A percentile compares a stretch with the other conserved stretches of the same genome.
Conservation (phyloP, 2,888 invertebrate genomes). For the Monochamus alternatus region DNA sequence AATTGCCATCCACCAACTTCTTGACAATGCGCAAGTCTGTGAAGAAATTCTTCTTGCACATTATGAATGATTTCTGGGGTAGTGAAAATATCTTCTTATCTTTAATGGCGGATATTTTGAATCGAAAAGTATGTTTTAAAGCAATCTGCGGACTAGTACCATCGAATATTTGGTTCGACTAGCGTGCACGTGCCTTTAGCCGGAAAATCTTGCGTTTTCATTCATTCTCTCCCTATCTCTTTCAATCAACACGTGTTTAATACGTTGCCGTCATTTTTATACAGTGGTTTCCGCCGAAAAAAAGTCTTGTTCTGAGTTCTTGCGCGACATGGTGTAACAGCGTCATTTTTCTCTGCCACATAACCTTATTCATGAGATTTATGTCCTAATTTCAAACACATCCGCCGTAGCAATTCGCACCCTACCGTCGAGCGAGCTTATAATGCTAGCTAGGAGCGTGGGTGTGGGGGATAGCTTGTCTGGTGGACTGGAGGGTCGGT, state of each 20-base stretch:
- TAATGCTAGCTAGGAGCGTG: conserved; percentile 1
- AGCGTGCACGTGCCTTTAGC: too few species aligned
- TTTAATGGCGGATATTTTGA: too few species aligned
- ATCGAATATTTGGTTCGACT: too few species aligned
- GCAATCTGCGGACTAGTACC: too few species aligned
- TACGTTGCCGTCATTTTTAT: conserved; percentile 1
- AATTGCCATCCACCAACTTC: too few species aligned
- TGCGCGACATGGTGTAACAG: neutral
- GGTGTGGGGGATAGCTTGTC: neutral
- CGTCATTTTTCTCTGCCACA: conserved; percentile 22
- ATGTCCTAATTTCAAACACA: conserved; percentile 23
- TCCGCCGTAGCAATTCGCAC: conserved; percentile 12
- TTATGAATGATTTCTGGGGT: too few species aligned
- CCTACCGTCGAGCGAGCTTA: conserved; percentile 10
- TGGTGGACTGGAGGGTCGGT: too few species aligned
- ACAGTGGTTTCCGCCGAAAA: neutral
- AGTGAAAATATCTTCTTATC: too few species aligned
- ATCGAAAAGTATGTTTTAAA: too few species aligned
- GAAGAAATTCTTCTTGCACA: too few species aligned
- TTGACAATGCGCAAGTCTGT: too few species aligned
- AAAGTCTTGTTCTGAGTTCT: neutral
- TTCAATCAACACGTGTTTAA: conserved; percentile 7
- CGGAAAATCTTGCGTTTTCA: too few species aligned
- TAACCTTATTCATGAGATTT: conserved; percentile 23
- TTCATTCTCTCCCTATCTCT: neutral